Evolutionary conservation across 2,113 vertebrate genomes (phyloP).

Genomic region (Chrysochloris asiatica): DNA sequence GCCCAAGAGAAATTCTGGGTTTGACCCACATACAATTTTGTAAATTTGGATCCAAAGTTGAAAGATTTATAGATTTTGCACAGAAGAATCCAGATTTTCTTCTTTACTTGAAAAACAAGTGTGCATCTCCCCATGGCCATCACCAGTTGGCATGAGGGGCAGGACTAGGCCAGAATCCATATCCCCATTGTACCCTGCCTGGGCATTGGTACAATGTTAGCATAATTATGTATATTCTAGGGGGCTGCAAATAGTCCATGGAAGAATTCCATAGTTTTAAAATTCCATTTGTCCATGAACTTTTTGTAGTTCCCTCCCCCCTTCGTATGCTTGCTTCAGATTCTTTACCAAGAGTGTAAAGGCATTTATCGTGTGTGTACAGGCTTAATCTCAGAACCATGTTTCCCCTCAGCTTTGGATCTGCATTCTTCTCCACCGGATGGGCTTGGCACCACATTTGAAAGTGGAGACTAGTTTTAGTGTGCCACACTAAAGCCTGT

Average conservation of each 20-base stretch:
- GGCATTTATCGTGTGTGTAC: background rate
- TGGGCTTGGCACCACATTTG: background rate
- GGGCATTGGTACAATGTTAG: too few relatives aligned
- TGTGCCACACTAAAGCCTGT: background rate
- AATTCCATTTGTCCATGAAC: too few relatives aligned
- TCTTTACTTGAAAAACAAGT: conserved; percentile 20
- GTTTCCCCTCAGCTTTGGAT: background rate
- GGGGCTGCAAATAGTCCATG: too few relatives aligned
- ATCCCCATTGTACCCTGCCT: background rate
- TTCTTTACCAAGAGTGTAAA: conserved; percentile 1
- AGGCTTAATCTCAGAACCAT: background rate
- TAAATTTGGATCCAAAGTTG: conserved; percentile 3
- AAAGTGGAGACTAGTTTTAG: background rate
- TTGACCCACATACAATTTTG: background rate
- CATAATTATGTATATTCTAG: too few relatives aligned
- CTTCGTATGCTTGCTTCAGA: background rate
- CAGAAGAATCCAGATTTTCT: conserved; percentile 6
- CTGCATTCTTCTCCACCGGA: background rate
- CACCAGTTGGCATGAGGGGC: background rate
- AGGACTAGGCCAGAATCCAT: background rate
- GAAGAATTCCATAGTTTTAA: too few relatives aligned
- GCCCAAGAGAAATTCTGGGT: background rate
- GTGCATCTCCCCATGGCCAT: background rate
- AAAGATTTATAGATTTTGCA: background rate
- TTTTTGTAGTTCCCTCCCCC: too few relatives aligned